Percentiles rank a stretch among this genome's conserved stretches.
Evolutionary conservation across 2,113 vertebrate species (phyloP).

Genomic region (Gallinago jamesoni): DNA sequence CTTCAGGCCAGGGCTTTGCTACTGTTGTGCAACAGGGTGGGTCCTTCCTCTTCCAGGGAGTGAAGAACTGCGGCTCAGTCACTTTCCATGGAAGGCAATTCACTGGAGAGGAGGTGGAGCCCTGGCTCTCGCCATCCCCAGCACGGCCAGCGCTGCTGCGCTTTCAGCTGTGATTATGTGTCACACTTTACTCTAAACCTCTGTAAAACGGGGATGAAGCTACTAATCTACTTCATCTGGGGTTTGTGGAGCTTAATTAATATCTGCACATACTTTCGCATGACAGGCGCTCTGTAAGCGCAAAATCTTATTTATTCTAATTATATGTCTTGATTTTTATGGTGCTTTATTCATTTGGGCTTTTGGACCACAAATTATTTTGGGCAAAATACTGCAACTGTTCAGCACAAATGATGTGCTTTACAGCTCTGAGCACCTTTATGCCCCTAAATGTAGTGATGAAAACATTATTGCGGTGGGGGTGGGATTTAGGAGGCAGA

Average conservation of each 20-base stretch:
- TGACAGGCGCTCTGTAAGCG: not conserved
- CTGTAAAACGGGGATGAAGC: conserved; percentile 40
- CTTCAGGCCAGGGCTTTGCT: not conserved
- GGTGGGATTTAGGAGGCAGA: not conserved
- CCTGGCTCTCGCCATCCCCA: not conserved
- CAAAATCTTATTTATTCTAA: conserved; percentile 36
- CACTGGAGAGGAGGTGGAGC: conserved; percentile 38
- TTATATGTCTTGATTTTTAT: not conserved
- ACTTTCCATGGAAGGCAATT: conserved; percentile 55
- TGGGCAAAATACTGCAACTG: not conserved
- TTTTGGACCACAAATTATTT: conserved; percentile 20
- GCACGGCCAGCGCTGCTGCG: not conserved
- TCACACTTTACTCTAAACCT: conserved; percentile 5
- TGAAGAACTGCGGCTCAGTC: not conserved
- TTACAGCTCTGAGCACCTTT: not conserved
- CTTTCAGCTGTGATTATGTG: not conserved
- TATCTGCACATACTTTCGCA: not conserved
- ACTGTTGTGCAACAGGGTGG: not conserved
- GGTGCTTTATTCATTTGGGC: not conserved
- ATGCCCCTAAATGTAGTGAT: not conserved
- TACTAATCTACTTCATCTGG: conserved; percentile 54
- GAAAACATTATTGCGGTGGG: not conserved
- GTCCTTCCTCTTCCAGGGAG: conserved; percentile 1
- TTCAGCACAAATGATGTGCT: conserved; percentile 1
- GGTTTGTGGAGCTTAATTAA: conserved; percentile 47